These are phyloP conservation scores for Odontesthes bonariensis DNA, from an alignment of 2,113 vertebrate species.

Conservation along the genomic window DNA sequence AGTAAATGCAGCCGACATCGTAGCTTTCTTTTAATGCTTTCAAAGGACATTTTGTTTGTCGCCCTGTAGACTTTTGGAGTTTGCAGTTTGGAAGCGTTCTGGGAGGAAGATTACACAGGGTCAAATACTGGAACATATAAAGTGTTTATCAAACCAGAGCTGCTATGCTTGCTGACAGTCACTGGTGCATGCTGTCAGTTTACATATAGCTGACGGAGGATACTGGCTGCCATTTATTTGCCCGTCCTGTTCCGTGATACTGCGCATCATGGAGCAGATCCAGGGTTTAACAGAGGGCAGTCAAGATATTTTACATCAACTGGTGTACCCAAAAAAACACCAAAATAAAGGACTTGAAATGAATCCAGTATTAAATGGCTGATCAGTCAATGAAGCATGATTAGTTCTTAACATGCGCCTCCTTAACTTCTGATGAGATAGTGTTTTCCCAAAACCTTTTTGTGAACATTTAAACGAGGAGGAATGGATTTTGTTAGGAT, in stretches of 20 bases:
- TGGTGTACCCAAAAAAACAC: background rate
- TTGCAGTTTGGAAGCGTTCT: background rate
- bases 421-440: no score
- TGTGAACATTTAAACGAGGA: no score
- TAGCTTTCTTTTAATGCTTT: background rate
- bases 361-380: background rate
- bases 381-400: background rate
- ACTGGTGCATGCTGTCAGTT: slow-evolving; percentile 23
- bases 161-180: slow-evolving; percentile 6
- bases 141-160: slow-evolving; percentile 16
- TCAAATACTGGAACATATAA: background rate
- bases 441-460: no score
- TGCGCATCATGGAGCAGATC: background rate
- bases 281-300: background rate
- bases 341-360: slow-evolving; percentile 1
- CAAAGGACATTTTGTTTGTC: background rate
- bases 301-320: background rate
- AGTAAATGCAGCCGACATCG: background rate
- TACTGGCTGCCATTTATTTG: slow-evolving; percentile 13
- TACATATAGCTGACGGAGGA: slow-evolving; percentile 21
- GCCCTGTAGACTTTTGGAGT: slow-evolving; percentile 2
- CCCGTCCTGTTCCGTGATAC: background rate
- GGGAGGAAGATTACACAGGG: background rate
- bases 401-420: background rate
- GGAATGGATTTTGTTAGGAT: no score